Evolutionary conservation across 2,888 invertebrate species (phyloP), one percentile per base, ranked within the genome.

Genomic region (Sesamia inferens): DNA sequence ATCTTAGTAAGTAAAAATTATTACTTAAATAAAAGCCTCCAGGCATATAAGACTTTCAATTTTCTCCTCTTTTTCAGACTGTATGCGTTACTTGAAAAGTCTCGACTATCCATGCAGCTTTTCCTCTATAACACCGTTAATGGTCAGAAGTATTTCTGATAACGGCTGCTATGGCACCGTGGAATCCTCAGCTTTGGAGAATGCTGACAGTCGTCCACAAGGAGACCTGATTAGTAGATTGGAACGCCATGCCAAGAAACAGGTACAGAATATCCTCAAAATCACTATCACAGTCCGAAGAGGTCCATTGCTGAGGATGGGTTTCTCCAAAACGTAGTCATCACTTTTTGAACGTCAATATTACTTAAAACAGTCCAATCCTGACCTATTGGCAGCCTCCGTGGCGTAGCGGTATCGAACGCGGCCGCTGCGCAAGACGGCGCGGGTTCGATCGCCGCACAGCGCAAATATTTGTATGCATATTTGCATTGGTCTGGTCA

Each of bases 31-130:
- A n/a, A n/a, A n/a, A n/a, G n/a, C n/a, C n/a, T n/a, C n/a, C n/a
- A n/a, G n/a, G n/a, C n/a, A n/a, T 31, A 31, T 31, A 10, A 11
- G 54, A n/a, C 14, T 24, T 57, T 8, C 0, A 57, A 14, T 14
- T 39, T 19, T 13, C 6, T 61, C 7, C 13, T 39, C 61, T 67
- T 13, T 67, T 68, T 19, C 63, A 68, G 68, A 68, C 39, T 68
- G 68, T 16, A 10, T 68, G 4, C 19, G 22, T 22, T 68, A 19
- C 39, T 22, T 68, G 22, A 51, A 14, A 39, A 42, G 13, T 2
- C 39, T 63, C 13, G 0, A 51, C 13, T 68, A 68, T 22, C 22
- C 68, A 10, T 68, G 68, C 19, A 0, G 13, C 11, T 61, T 11
- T 0, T 0, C 3, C 7, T 7, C 5, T 8, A 31, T 11, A 14